Evolutionary conservation across 2,888 invertebrate genomes (phyloP), one percentile per base, ranked within the genome.

Genomic region (Escarpia spicata): DNA sequence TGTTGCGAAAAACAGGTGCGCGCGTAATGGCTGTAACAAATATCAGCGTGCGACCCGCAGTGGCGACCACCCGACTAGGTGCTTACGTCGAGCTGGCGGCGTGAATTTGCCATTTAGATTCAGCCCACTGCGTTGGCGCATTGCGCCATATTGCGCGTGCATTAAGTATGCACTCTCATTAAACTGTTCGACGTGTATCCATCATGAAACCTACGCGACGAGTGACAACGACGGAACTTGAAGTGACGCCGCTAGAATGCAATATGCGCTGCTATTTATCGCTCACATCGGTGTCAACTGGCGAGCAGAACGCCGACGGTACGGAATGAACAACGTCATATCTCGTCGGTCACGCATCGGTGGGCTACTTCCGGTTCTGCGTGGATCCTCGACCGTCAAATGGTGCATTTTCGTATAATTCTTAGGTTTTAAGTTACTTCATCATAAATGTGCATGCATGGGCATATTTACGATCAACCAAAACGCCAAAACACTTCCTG

Each of bases 41-140:
- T 75, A 26, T 26, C 75, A 3, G 75, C 19, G 75, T 75, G 26
- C 75, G n/a, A 75, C 6, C 19, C 19, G 75, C 75, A 9, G 10
- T 52, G 9, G 52, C 52, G 52, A 9, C 1, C 52, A 52, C 52
- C 52, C 52, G 52, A 9, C 75, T 75, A 4, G 26, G 75, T 26
- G 75, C 75, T 15, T 75, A 75, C 6, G n/a, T 75, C 26, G 19
- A 15, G 75, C 75, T 75, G 75, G 19, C 26, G 75, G 75, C 75
- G 75, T 75, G 75, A 75, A 75, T 75, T 75, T 75, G 75, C 75
- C 75, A 75, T 75, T 75, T 75, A 75, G 75, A 75, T 75, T 75
- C 75, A 75, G 75, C 75, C n/a, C 75, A 75, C 75, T 75, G 12
- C 75, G 75, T 52, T 6, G 75, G 26, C 75, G 75, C 19, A n/a